Evolutionary conservation across 2,797 vertebrate species (phyloP).

Genomic region (Otolemur crassicaudatus): DNA sequence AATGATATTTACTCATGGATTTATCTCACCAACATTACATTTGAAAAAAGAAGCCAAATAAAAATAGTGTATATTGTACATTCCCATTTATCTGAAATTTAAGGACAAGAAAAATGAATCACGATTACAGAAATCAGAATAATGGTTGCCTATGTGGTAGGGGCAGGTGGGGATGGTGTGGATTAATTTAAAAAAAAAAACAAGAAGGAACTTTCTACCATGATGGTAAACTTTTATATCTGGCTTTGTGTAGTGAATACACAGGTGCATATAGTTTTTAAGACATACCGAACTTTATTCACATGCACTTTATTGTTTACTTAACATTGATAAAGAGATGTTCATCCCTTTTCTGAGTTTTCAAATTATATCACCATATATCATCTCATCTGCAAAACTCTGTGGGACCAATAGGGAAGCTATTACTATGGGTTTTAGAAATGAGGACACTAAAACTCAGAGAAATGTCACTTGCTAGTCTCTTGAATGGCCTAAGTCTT

Average conservation of each 20-base stretch:
- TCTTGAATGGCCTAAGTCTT: background rate
- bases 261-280: background rate
- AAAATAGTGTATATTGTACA: background rate
- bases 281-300: background rate
- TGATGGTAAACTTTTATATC: background rate
- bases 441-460: background rate
- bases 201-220: background rate
- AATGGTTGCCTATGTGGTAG: background rate
- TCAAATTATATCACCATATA: background rate
- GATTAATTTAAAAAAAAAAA: background rate
- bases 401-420: background rate
- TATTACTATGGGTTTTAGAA: background rate
- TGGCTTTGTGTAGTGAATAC: background rate
- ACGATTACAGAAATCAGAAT: background rate
- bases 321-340: background rate
- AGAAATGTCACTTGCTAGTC: background rate
- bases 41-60: background rate
- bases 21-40: background rate
- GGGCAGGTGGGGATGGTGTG: background rate
- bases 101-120: constrained; percentile 12
- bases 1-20: background rate
- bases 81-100: background rate
- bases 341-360: background rate
- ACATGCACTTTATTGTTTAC: background rate
- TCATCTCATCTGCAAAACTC: background rate